phyloP scores from a whole-genome alignment of 1,140 invertebrate genomes.

The Goniozus legneri region DNA sequence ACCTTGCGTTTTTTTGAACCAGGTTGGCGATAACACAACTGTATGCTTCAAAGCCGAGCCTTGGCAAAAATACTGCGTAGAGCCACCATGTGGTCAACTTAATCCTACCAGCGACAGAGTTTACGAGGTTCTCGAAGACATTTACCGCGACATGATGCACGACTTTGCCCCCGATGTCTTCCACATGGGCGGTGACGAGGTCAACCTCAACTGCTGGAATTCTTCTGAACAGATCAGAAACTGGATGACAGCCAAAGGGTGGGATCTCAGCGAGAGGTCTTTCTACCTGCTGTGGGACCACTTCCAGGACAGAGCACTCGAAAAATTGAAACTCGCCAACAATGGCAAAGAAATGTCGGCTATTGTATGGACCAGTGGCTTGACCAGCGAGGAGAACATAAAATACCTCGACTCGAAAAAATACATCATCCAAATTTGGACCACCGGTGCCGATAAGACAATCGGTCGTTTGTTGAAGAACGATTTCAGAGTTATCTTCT shows the following conservation, averaged over 20 bases:
- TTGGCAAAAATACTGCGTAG: slow-evolving; percentile 74
- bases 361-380: slow-evolving; percentile 79
- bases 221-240: slow-evolving; percentile 61
- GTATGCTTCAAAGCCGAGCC: slow-evolving; percentile 67
- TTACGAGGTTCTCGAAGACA: slow-evolving; percentile 70
- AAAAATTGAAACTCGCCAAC: slow-evolving; percentile 50
- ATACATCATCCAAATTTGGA: slow-evolving; percentile 85
- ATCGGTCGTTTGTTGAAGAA: slow-evolving; percentile 66
- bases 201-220: slow-evolving; percentile 76
- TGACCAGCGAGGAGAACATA: slow-evolving; percentile 67
- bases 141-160: slow-evolving; percentile 66
- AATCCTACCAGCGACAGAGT: slow-evolving; percentile 73
- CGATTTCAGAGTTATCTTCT: slow-evolving; percentile 72
- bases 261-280: slow-evolving; percentile 58
- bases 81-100: slow-evolving; percentile 83
- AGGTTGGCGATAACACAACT: slow-evolving; percentile 44
- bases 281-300: slow-evolving; percentile 74
- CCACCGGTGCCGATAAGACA: slow-evolving; percentile 59
- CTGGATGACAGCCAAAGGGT: slow-evolving; percentile 66
- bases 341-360: slow-evolving; percentile 59
- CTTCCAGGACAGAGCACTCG: slow-evolving; percentile 68
- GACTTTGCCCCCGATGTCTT: slow-evolving; percentile 73
- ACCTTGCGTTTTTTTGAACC: neutral
- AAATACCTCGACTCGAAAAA: slow-evolving; percentile 67
- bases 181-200: slow-evolving; percentile 88